Conservation (phyloP, 2,888 invertebrate genomes). For the Omphaloscelis lunosa region DNA sequence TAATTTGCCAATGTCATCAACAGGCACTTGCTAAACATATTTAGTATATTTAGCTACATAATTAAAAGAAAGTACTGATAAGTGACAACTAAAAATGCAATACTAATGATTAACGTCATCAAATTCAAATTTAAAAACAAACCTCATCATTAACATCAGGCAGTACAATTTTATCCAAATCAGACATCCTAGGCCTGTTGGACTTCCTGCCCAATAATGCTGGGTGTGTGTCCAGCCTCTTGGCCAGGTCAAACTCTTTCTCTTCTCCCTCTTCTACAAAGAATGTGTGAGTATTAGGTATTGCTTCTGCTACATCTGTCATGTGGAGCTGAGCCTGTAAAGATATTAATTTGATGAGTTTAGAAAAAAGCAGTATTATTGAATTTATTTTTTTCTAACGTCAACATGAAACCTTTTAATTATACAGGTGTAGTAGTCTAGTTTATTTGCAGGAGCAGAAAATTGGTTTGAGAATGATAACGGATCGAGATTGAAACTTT, state of each 20-base stretch:
- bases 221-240: slow-evolving; percentile 94
- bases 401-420: neutral
- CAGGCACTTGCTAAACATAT: neutral
- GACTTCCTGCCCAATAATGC: slow-evolving; percentile 92
- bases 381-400: neutral
- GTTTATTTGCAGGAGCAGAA: no score
- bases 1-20: neutral
- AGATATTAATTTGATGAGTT: neutral
- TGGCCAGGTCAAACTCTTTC: slow-evolving; percentile 93
- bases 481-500: no score
- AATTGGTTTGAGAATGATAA: neutral
- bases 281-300: slow-evolving; percentile 94
- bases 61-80: neutral
- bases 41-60: no score
- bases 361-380: neutral
- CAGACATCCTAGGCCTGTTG: slow-evolving; percentile 92
- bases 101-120: neutral
- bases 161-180: slow-evolving; percentile 89
- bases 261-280: slow-evolving; percentile 93
- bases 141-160: slow-evolving; percentile 91
- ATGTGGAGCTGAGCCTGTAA: slow-evolving; percentile 94
- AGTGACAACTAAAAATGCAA: neutral
- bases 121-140: slow-evolving; percentile 33
- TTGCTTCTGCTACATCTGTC: slow-evolving; percentile 93
- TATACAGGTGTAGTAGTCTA: neutral